Evolutionary conservation across 2,113 vertebrate species (phyloP).

Genomic region (Poeciliopsis turrubarensis): DNA sequence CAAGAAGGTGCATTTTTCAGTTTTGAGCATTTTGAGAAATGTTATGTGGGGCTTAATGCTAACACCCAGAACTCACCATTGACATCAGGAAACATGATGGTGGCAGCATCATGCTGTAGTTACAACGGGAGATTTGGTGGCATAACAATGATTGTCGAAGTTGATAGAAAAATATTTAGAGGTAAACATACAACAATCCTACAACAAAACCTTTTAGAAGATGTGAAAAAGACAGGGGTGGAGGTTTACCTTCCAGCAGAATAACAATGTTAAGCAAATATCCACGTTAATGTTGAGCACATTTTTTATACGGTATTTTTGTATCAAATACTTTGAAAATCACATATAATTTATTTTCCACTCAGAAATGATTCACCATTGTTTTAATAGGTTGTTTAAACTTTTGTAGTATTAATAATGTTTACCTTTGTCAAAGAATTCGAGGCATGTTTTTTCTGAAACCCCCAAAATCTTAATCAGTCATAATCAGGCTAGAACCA

Average conservation of each 20-base stretch:
- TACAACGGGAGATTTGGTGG: not conserved
- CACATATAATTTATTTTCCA: not conserved
- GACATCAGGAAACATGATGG: not conserved
- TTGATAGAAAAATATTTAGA: not conserved
- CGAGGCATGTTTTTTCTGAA: too few species aligned
- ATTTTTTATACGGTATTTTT: not conserved
- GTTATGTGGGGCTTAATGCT: not conserved
- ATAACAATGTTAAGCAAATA: not conserved
- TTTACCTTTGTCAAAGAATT: too few species aligned
- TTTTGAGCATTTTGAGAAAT: not conserved
- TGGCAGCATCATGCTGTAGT: not conserved
- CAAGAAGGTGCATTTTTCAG: not conserved
- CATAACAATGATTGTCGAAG: not conserved
- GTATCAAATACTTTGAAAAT: not conserved
- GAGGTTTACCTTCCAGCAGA: not conserved
- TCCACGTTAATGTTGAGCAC: too few species aligned
- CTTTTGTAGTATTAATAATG: too few species aligned
- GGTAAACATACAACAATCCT: not conserved
- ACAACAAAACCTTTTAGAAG: not conserved
- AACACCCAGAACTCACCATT: not conserved
- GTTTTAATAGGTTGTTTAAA: too few species aligned
- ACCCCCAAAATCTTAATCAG: too few species aligned
- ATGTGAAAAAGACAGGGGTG: not conserved
- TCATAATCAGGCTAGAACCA: too few species aligned
- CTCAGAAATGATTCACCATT: not conserved